phyloP scores from a whole-genome alignment of 2,888 invertebrate genomes.

The Ectemnius cavifrons region DNA sequence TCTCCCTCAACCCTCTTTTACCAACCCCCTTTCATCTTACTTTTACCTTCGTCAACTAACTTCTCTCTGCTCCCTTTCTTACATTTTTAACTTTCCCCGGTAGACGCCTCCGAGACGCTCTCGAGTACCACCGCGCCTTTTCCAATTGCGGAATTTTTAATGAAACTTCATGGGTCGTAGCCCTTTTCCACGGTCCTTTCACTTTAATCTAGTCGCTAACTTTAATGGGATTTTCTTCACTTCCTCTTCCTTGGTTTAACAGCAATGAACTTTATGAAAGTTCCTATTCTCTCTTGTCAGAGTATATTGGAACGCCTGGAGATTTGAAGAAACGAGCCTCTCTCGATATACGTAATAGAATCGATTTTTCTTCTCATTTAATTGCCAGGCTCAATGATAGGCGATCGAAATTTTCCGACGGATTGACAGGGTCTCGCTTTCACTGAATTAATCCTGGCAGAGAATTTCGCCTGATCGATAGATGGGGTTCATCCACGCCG shows the following conservation, averaged over 20 bases:
- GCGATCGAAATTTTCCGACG: neutral
- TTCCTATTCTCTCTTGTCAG: too few species aligned
- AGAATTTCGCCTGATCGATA: neutral
- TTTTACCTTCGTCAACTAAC: neutral
- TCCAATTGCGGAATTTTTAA: too few species aligned
- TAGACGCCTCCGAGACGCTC: conserved; percentile 10
- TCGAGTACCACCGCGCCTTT: too few species aligned
- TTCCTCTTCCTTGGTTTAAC: too few species aligned
- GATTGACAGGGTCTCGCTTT: conserved; percentile 13
- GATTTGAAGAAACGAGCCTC: too few species aligned
- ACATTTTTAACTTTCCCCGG: conserved; percentile 8
- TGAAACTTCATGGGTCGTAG: too few species aligned
- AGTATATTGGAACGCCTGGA: too few species aligned
- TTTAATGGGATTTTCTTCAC: neutral
- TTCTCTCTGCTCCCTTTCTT: conserved; percentile 6
- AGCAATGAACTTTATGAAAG: too few species aligned
- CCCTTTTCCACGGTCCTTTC: too few species aligned
- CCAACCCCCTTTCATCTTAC: neutral
- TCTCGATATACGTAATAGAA: too few species aligned
- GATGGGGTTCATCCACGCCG: conserved; percentile 23
- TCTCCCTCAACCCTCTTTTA: conserved; percentile 26
- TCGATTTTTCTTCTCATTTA: too few species aligned
- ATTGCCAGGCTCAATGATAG: neutral
- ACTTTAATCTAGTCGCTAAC: too few species aligned
- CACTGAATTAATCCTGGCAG: conserved; percentile 23